Percentiles rank a stretch among this genome's conserved stretches.
These are phyloP conservation scores for Drosophila mayri DNA, from an alignment of 1,140 invertebrate species.

Conservation along the genomic window DNA sequence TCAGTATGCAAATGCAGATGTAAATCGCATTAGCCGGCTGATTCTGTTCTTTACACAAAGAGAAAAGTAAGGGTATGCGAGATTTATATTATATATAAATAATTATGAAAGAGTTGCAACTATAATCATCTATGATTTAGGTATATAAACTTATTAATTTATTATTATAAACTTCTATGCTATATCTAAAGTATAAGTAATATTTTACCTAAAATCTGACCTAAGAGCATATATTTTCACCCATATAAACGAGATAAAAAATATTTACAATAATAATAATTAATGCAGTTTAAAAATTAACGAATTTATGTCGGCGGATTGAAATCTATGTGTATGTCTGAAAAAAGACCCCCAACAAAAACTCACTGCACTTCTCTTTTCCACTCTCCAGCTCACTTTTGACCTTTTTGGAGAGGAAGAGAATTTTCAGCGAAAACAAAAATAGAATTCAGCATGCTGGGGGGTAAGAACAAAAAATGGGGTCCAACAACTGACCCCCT, in stretches of 20 bases:
- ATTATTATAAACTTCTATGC: too few relatives aligned
- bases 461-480: background rate
- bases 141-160: too few relatives aligned
- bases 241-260: too few relatives aligned
- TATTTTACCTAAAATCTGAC: too few relatives aligned
- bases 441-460: conserved; percentile 36
- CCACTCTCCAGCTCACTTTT: conserved; percentile 24
- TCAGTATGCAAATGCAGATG: conserved; percentile 55
- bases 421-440: conserved; percentile 34
- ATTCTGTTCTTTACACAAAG: conserved; percentile 1
- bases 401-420: conserved; percentile 33
- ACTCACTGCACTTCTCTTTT: conserved; percentile 6
- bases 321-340: too few relatives aligned
- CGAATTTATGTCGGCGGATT: too few relatives aligned
- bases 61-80: background rate
- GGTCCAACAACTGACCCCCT: conserved; percentile 27
- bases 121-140: background rate
- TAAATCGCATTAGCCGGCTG: conserved; percentile 37
- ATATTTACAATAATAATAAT: too few relatives aligned
- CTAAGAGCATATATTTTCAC: background rate
- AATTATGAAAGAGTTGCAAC: background rate
- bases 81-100: background rate
- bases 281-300: background rate
- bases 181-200: too few relatives aligned
- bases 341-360: conserved; percentile 1